Conservation (phyloP, 2,113 vertebrate species). For the Cardinalis cardinalis region DNA sequence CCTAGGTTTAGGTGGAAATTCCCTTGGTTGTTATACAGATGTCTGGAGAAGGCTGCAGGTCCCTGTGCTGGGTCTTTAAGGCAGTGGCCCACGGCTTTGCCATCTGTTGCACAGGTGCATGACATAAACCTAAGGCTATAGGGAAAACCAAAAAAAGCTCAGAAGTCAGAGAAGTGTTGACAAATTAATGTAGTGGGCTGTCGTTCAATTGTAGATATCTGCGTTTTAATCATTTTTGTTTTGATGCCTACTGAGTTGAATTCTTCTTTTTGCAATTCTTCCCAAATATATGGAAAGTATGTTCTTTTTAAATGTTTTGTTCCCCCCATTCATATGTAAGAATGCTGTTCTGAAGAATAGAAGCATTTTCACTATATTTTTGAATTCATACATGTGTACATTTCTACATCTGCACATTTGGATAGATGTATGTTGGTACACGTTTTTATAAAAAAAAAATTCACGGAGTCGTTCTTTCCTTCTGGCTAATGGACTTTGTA, state of each 20-base stretch:
- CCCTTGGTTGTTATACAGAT: not conserved
- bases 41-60: not conserved
- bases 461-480: rapidly evolving
- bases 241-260: not conserved
- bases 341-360: not conserved
- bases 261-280: not conserved
- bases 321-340: too few relatives aligned
- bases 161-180: not conserved
- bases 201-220: not conserved
- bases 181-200: not conserved
- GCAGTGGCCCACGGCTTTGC: not conserved
- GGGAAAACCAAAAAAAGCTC: not conserved
- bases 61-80: not conserved
- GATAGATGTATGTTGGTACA: not conserved
- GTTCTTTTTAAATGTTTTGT: not conserved
- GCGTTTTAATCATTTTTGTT: not conserved
- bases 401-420: not conserved
- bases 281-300: not conserved
- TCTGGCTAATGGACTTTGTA: not conserved
- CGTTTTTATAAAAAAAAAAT: rapidly evolving
- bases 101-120: not conserved
- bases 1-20: not conserved
- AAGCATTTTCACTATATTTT: not conserved
- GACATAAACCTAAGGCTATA: not conserved
- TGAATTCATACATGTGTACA: not conserved